Percentiles rank a stretch among this genome's conserved stretches.
Evolutionary conservation across 2,888 invertebrate species (phyloP).

Genomic region (Drosophila niveifrons): DNA sequence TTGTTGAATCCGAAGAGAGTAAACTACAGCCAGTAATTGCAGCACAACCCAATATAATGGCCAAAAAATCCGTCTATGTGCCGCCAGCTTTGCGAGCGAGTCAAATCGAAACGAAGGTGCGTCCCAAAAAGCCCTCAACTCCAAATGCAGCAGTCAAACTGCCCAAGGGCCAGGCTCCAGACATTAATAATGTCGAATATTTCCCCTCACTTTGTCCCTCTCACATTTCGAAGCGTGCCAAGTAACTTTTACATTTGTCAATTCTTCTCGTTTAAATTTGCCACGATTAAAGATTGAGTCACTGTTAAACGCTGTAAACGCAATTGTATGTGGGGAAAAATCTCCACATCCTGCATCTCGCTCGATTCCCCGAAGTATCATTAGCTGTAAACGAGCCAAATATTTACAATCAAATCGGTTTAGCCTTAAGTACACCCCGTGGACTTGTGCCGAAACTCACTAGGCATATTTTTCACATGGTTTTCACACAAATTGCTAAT

Average conservation of each 20-base stretch:
- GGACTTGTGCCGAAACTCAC: constrained; percentile 38
- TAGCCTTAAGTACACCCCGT: constrained; percentile 57
- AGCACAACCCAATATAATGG: constrained; percentile 1
- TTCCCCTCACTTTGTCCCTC: constrained; percentile 53
- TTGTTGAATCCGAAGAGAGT: not conserved
- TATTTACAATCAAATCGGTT: constrained; percentile 63
- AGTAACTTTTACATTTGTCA: constrained; percentile 46
- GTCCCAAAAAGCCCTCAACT: constrained; percentile 27
- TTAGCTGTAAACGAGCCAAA: constrained; percentile 64
- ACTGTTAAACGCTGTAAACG: constrained; percentile 2
- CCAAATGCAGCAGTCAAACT: constrained; percentile 27
- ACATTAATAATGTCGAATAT: constrained; percentile 62
- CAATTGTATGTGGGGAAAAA: not conserved
- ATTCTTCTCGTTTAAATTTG: constrained; percentile 46
- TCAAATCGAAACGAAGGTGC: constrained; percentile 44
- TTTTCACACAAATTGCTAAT: constrained; percentile 19
- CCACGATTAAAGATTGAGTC: constrained; percentile 36
- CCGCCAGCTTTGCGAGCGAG: constrained; percentile 69
- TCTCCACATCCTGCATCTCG: not conserved
- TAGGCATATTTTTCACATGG: constrained; percentile 16
- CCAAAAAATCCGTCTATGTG: constrained; percentile 47
- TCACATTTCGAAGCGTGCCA: constrained; percentile 51
- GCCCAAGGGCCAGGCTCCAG: constrained; percentile 60
- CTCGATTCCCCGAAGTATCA: constrained; percentile 54
- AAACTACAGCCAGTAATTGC: not conserved